phyloP scores from a whole-genome alignment of 2,113 vertebrate genomes.

The Phaethornis superciliosus region DNA sequence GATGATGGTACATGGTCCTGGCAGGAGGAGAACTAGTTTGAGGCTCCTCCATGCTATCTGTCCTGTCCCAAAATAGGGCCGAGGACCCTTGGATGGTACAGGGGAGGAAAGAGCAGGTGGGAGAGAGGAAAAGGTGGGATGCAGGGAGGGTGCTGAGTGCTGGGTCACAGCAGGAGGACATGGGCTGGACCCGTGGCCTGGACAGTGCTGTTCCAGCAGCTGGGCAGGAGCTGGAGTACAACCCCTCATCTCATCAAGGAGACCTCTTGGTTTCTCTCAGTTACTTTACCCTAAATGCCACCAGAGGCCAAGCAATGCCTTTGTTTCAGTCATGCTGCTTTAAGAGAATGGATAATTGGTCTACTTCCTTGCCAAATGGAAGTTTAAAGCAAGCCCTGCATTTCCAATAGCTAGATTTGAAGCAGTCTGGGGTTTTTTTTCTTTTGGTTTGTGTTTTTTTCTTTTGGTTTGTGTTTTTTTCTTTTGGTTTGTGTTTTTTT shows the following conservation, averaged over 20 bases:
- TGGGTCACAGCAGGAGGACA: neutral
- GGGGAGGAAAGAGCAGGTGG: neutral
- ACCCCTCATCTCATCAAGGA: neutral
- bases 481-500: neutral
- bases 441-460: too few species aligned
- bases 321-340: neutral
- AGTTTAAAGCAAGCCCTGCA: neutral
- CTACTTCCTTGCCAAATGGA: neutral
- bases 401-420: neutral
- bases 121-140: neutral
- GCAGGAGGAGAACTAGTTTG: neutral
- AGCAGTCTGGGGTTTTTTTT: neutral
- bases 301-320: neutral
- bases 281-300: neutral
- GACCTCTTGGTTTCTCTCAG: accelerated
- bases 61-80: neutral
- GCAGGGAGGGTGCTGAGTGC: neutral
- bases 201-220: neutral
- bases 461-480: too few species aligned
- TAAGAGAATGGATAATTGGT: neutral
- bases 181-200: accelerated
- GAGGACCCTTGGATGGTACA: neutral
- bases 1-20: accelerated
- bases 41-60: neutral
- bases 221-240: accelerated